A percentile compares a stretch with the other conserved stretches of the same genome.
Conservation (phyloP, 2,888 invertebrate species). For the Perithous albicinctus region DNA sequence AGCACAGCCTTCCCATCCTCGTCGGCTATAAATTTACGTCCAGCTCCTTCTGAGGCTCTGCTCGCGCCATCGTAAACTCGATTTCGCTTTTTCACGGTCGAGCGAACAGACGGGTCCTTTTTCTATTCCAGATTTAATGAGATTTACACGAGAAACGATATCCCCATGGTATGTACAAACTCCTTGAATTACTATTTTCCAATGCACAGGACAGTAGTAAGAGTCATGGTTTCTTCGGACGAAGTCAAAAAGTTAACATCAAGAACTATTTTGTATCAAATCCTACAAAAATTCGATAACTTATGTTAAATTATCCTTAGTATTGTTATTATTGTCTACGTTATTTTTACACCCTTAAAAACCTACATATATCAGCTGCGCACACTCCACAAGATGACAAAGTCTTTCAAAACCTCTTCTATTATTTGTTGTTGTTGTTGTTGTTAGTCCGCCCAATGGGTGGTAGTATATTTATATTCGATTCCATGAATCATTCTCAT, state of each 20-base stretch:
- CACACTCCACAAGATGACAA: too few species aligned
- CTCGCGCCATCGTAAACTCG: constrained; percentile 47
- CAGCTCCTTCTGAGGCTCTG: background rate
- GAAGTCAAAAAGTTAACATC: background rate
- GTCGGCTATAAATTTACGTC: constrained; percentile 42
- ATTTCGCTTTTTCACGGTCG: constrained; percentile 47
- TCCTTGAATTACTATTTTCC: background rate
- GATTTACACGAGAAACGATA: constrained; percentile 10
- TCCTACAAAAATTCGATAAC: background rate
- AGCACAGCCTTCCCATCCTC: background rate
- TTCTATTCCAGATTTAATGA: constrained; percentile 23
- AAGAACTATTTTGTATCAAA: background rate
- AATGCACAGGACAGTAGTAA: constrained; percentile 2
- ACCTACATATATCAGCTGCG: too few species aligned
- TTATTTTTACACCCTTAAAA: too few species aligned
- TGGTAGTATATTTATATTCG: too few species aligned
- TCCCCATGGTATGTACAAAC: background rate
- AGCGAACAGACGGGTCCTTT: constrained; percentile 7
- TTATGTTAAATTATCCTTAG: too few species aligned
- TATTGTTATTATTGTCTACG: too few species aligned
- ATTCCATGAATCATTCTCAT: background rate
- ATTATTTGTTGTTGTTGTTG: too few species aligned
- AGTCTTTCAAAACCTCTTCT: too few species aligned
- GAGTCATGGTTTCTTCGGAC: constrained; percentile 29
- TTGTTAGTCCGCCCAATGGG: too few species aligned